phyloP scores from a whole-genome alignment of 1,140 invertebrate species.

The Drosophila chauvacae region DNA sequence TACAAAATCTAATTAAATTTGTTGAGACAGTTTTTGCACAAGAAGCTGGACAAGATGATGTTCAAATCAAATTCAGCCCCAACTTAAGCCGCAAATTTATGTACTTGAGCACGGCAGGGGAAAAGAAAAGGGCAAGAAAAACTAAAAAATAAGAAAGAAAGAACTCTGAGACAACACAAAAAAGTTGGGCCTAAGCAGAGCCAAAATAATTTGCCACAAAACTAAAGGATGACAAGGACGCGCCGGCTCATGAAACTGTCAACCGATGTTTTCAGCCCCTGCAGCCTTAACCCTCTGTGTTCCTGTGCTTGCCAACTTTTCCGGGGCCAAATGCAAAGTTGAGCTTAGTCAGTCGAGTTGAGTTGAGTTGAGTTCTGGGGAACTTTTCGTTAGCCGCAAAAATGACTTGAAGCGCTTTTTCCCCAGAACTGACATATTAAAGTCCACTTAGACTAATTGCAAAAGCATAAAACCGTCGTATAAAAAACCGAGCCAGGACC shows the following conservation, averaged over 20 bases:
- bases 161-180: slow-evolving; percentile 52
- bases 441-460: slow-evolving; percentile 79
- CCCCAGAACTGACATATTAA: slow-evolving; percentile 70
- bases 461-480: slow-evolving; percentile 41
- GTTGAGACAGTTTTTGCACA: neutral
- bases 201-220: slow-evolving; percentile 55
- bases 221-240: slow-evolving; percentile 48
- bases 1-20: slow-evolving; percentile 33
- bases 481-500: slow-evolving; percentile 1
- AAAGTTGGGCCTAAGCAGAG: slow-evolving; percentile 52
- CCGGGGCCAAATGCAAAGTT: slow-evolving; percentile 70
- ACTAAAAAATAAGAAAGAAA: slow-evolving; percentile 13
- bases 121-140: slow-evolving; percentile 16
- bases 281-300: slow-evolving; percentile 9
- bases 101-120: slow-evolving; percentile 12
- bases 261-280: slow-evolving; percentile 31
- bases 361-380: slow-evolving; percentile 44
- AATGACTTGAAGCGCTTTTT: slow-evolving; percentile 73
- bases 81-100: slow-evolving; percentile 32
- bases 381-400: slow-evolving; percentile 71
- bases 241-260: slow-evolving; percentile 51
- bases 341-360: slow-evolving; percentile 38
- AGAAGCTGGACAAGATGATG: slow-evolving; percentile 1
- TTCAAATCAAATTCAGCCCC: slow-evolving; percentile 34
- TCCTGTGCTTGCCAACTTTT: slow-evolving; percentile 36